Conservation (phyloP, 2,888 invertebrate species). For the Stegophylla sp. region DNA sequence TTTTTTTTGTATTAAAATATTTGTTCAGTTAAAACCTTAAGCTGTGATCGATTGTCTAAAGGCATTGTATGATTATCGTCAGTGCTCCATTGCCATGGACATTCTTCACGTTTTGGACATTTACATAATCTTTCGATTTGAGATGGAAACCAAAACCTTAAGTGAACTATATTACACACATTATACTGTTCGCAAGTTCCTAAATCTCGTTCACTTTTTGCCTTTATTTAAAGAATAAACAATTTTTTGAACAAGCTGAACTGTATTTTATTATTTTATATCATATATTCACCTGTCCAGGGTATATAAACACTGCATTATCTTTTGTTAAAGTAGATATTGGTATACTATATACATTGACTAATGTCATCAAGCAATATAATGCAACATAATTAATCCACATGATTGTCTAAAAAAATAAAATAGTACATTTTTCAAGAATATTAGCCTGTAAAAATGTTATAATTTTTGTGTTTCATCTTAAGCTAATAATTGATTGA, state of each 20-base stretch:
- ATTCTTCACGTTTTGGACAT: constrained; percentile 67
- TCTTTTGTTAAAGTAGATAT: constrained; percentile 30
- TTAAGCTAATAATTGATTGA: not conserved
- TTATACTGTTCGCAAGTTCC: constrained; percentile 67
- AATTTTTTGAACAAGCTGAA: not conserved
- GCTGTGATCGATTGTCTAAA: constrained; percentile 70
- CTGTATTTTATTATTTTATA: too few relatives aligned
- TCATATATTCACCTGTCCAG: constrained; percentile 53
- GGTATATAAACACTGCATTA: constrained; percentile 56
- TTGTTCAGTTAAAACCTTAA: constrained; percentile 68
- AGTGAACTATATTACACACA: constrained; percentile 69
- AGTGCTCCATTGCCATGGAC: constrained; percentile 66
- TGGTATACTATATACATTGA: constrained; percentile 25
- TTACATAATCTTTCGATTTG: constrained; percentile 72
- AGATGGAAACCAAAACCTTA: constrained; percentile 70
- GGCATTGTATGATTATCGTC: constrained; percentile 65
- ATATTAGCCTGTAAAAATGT: constrained; percentile 21
- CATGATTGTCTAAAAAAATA: constrained; percentile 24
- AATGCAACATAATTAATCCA: constrained; percentile 55
- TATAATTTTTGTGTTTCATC: not conserved
- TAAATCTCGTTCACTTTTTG: constrained; percentile 71
- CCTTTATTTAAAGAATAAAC: constrained; percentile 64
- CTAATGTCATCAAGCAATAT: constrained; percentile 28
- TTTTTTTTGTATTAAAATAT: not conserved
- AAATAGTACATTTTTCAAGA: not conserved